Evolutionary conservation across 2,113 vertebrate genomes (phyloP), one percentile per base, ranked within the genome.

Genomic region (Trichomycterus rosablanca): DNA sequence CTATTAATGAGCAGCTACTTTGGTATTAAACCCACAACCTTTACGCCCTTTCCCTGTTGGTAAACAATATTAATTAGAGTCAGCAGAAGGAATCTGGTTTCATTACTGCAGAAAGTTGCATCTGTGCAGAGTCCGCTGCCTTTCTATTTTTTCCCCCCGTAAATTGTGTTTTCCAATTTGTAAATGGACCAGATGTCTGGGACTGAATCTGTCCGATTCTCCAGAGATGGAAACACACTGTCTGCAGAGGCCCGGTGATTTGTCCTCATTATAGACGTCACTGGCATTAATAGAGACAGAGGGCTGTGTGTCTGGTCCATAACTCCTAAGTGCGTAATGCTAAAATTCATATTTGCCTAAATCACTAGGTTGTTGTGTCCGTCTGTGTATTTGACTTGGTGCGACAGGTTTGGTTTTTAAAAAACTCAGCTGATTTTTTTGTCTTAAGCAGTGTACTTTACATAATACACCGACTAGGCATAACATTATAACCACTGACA

Each of bases 151-250:
- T 54, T 51, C 63, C 53, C 12, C 9, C 20, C 52, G 74, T 59
- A 59, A 74, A 74, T 78, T 72, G 67, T 54, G 62, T 76, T 78
- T 74, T 68, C 65, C 70, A 74, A 74, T 74, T 71, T 74, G 60
- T 70, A 76, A 70, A 76, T 78, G 67, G 76, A 68, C 44, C 67
- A 76, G 74, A 74, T 78, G 76, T 70, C 70, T 74, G 61, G 18
- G 59, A 73, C 64, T 57, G 65, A 66, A 67, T 66, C 58, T 69
- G 62, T 69, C 74, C 63, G 66, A 67, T 53, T 72, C 71, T 65
- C 70, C 24, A 22, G 56, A 55, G 55, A 72, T 44, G 57, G 61
- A 64, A 62, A 63, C 53, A 8, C 59, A 59, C 54, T 63, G 45
- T 54, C 28, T 66, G 67, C 42, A 39, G 32, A 58, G 19, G 39